Percentiles rank a stretch among this genome's conserved stretches.
Evolutionary conservation across 2,797 vertebrate genomes (phyloP).

Genomic region (Enteromius afrohamiltoni): DNA sequence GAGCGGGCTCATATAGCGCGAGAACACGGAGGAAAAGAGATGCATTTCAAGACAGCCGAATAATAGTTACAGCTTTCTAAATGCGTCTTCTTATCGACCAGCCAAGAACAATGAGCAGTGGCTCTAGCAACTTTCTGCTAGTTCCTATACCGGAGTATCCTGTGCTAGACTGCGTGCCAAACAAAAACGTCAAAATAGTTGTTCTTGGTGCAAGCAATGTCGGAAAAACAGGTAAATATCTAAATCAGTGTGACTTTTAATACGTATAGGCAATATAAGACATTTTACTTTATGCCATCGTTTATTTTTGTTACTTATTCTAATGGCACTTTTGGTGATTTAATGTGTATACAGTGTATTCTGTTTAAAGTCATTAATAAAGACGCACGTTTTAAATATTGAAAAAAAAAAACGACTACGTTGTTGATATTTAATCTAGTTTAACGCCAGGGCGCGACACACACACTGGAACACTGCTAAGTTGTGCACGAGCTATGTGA

Average conservation of each 20-base stretch:
- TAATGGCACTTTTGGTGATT: not conserved
- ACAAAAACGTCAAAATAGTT: constrained; percentile 90
- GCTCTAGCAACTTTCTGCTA: constrained; percentile 87
- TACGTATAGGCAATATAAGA: not conserved
- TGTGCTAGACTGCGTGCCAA: constrained; percentile 82
- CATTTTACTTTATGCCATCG: not conserved
- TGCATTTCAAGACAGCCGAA: constrained; percentile 45
- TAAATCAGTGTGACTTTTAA: not conserved
- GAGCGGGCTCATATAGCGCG: constrained; percentile 16
- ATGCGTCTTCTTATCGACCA: constrained; percentile 77
- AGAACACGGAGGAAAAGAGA: constrained; percentile 2
- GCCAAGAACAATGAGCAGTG: constrained; percentile 84
- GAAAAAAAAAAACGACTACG: not conserved
- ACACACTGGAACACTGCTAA: not conserved
- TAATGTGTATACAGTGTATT: not conserved
- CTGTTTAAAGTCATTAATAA: not conserved
- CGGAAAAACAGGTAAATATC: constrained; percentile 87
- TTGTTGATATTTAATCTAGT: constrained; percentile 4
- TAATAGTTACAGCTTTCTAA: constrained; percentile 63
- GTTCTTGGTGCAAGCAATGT: constrained; percentile 89
- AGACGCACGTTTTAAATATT: not conserved
- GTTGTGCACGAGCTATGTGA: not conserved
- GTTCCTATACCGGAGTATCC: constrained; percentile 91
- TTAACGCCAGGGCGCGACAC: constrained; percentile 59
- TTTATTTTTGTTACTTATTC: not conserved